Evolutionary conservation across 2,888 invertebrate species (phyloP), one percentile per base, ranked within the genome.

Genomic region (Polymixis flavicincta): DNA sequence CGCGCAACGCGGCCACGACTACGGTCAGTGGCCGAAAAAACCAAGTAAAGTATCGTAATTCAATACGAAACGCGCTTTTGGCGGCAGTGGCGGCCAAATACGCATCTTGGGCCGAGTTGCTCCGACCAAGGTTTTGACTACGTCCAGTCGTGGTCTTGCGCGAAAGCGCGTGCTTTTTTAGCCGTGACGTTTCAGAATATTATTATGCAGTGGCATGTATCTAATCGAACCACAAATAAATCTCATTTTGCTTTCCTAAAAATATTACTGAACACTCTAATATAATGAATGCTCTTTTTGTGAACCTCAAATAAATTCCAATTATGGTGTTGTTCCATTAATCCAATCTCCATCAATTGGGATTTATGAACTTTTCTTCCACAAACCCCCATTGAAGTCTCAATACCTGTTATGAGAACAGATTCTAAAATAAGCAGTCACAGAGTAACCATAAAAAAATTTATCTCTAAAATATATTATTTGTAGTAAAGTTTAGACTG

Each of bases 141-240:
- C 37, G 22, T n/a, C 32, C 14, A 11, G 45, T 25, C 7, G 11
- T n/a, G 42, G 22, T 37, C 7, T 22, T 25, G 37, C 48, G 32
- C 19, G 32, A 48, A 67, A 22, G 19, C 32, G 45, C 48, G 70
- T 42, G 22, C 22, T 42, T 50, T 37, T 2, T 22, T 42, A n/a
- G 28, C 54, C 54, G 28, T 19, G 28, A 19, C 22, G 25, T 50
- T 57, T 59, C 48, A 57, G 48, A 28, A 19, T 64, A 22, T 9
- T 48, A 48, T 22, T 65, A 65, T 48, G 48, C 64, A 45, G 28
- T 28, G 28, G 52, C 66, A 54, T 66, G 54, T 32, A 32, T 66
- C 7, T 66, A 52, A 66, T 54, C 11, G 32, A 32, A 32, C 17
- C 54, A 32, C 32, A 32, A 32, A 52, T 32, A 32, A 65, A n/a